Base-by-base conservation (phyloP, 2,888 invertebrate species). In the Lycophotia porphyrea region DNA sequence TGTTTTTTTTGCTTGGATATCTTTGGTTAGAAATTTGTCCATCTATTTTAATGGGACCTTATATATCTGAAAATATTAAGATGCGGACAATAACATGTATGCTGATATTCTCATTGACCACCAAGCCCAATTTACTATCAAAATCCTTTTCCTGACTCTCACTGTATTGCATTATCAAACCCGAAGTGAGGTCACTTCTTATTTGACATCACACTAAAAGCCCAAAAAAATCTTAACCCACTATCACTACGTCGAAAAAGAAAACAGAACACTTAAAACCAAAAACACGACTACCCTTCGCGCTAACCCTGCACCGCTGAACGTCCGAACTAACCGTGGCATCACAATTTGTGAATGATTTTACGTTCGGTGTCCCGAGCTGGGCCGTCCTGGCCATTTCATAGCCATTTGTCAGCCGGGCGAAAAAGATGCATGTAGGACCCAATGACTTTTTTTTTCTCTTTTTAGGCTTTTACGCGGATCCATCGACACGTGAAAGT, bases 401-500 rank as follows among this genome's bases (percentile, higher is more conserved):
- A 94, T 93, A 92, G 92, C 96, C 96, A 96, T 96, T 96, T 96
- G 96, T 96, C 96, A 96, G 95, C 91, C 92, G 92, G 85, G 91
- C 92, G 95, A 94, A 94, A 94, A 95, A 95, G 96, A 96, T 95
- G 95, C 96, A 95, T 95, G 95, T 93, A 93, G 90, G 91, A 90
- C 87, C 86, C 87, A 84, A 86, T 80, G 87, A 90, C 88, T 88
- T 89, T 91, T 92, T 93, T 94, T 94, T 92, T 74, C 89, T 91
- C 92, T 94, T 96, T 96, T 96, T 94, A 93, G 93, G 96, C 96
- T 96, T 96, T 96, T 95, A 96, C 95, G 94, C 91, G 93, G 92
- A 94, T 93, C 95, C 95, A 96, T 95, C 95, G 96, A 96, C 96
- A 96, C 95, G 95, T 93, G 94, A 95, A 95, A 96, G 95, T 96